Conservation (phyloP, 2,888 invertebrate species). For the Coleophora flavipennella region DNA sequence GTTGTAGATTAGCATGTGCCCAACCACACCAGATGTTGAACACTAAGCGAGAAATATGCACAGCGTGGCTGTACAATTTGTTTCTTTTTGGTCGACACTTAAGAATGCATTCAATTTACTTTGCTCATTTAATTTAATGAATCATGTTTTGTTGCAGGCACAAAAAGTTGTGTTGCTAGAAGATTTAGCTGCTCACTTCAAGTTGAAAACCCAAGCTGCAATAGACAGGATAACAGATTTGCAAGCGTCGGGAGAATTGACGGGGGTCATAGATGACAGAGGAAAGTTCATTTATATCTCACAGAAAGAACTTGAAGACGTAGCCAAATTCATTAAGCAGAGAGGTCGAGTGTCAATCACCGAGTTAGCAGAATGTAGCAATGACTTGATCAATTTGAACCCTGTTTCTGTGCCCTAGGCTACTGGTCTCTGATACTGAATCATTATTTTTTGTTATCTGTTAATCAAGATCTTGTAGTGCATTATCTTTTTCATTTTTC, state of each 20-base stretch:
- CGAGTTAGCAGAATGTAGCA: slow-evolving; percentile 95
- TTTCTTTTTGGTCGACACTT: background rate
- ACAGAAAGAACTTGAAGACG: slow-evolving; percentile 88
- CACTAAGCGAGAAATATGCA: too few relatives aligned
- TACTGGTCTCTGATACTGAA: background rate
- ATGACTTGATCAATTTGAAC: slow-evolving; percentile 88
- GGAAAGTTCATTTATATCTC: slow-evolving; percentile 99
- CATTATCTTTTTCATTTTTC: background rate
- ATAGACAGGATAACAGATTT: slow-evolving; percentile 91
- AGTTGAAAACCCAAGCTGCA: slow-evolving; percentile 90
- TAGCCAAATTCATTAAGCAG: slow-evolving; percentile 96
- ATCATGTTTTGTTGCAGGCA: slow-evolving; percentile 58
- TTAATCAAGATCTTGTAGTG: too few relatives aligned
- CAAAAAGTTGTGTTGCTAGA: slow-evolving; percentile 95
- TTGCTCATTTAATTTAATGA: background rate
- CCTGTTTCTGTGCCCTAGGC: slow-evolving; percentile 55
- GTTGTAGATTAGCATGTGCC: too few relatives aligned
- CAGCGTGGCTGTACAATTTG: background rate
- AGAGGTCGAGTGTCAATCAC: slow-evolving; percentile 94
- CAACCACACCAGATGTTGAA: too few relatives aligned
- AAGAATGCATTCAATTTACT: too few relatives aligned
- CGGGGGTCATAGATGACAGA: slow-evolving; percentile 97
- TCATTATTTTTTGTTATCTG: background rate
- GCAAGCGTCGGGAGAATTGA: slow-evolving; percentile 85
- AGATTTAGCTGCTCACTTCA: slow-evolving; percentile 93